Base-by-base conservation (phyloP, 2,888 invertebrate genomes). In the Leucania comma region DNA sequence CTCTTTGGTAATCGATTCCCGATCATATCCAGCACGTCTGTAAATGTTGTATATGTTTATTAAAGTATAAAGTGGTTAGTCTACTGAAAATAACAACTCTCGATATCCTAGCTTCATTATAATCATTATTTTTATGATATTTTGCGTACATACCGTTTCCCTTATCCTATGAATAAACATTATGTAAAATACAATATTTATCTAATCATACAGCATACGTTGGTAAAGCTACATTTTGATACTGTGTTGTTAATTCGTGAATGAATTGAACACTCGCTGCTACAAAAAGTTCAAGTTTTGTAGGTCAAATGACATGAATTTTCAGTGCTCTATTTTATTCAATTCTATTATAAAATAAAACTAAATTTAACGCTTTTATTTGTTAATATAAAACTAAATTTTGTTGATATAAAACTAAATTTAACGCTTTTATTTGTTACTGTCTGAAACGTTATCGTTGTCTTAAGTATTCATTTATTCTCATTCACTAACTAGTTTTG, bases 271-370 rank as follows among this genome's bases (percentile, higher is more conserved):
- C 35, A 17, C 12, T 58, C 24, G 22, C 12, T 29, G 14, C 51
- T 75, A 75, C 58, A 35, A 71, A 60, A 59, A 48, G 9, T 65
- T 72, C 12, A 58, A 53, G 60, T 72, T 62, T 42, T 75, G 38
- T 50, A 57, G 54, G 72, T 67, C 65, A 70, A 73, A 68, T 54
- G 59, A 61, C 56, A 77, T 65, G 32, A 29, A 67, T 61, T 54
- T 38, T 35, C 17, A 62, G 22, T 50, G 50, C 50, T 53, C 50
- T 57, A 50, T 68, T 72, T 70, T 54, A 57, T 60, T 63, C 53
- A 51, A 65, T 71, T 46, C 35, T 63, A 63, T 59, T 24, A 10
- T n/a, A n/a, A 48, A 32, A 50, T 22, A 3, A 29, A 20, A 42
- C 72, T 29, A 56, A 56, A 61, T 35, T 65, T 59, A 17, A 56